Evolutionary conservation across 1,140 invertebrate species (phyloP), one percentile per base, ranked within the genome.

Genomic region (Catajapyx aquilonaris): DNA sequence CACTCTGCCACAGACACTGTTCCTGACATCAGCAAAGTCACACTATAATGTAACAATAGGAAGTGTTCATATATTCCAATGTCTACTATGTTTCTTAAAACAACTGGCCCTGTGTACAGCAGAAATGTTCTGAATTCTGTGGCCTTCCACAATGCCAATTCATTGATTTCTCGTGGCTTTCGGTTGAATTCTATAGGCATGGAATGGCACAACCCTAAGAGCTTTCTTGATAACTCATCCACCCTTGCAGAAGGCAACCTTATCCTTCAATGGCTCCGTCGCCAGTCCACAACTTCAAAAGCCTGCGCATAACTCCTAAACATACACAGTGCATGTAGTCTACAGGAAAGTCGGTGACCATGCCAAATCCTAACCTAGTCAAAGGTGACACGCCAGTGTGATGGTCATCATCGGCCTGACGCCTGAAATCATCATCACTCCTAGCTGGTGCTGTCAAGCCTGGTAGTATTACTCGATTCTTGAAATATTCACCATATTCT

Each of bases 81-180:
- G 15, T 38, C 19, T 10, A 55, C 16, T 28, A 46, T 40, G n/a
- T 38, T 22, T 39, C 38, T 45, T 10, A 59, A 45, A 22, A 52
- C 48, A 13, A 56, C 37, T 28, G 51, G 46, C 0, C 55, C 56
- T 20, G 44, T 53, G 43, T 58, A 60, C 13, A 59, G 37, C 5
- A 60, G 21, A 39, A 60, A 54, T 35, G 52, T 47, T 20, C 56
- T 35, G 37, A 51, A 54, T 41, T 60, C 58, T 18, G 58, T 59
- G 4, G 55, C 59, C 45, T 61, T 61, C 48, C 47, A 60, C 25
- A 42, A n/a, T 5, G 47, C 42, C 20, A 52, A 25, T 22, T 56
- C 50, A 5, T 22, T 17, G 5, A 59, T 23, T 28, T 38, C 19
- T 20, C 47, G 31, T 7, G 50, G 51, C 35, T 52, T 52, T 40